A percentile compares a stretch with the other conserved stretches of the same genome.
Evolutionary conservation across 2,113 vertebrate species (phyloP).

Genomic region (Barnardius zonarius): DNA sequence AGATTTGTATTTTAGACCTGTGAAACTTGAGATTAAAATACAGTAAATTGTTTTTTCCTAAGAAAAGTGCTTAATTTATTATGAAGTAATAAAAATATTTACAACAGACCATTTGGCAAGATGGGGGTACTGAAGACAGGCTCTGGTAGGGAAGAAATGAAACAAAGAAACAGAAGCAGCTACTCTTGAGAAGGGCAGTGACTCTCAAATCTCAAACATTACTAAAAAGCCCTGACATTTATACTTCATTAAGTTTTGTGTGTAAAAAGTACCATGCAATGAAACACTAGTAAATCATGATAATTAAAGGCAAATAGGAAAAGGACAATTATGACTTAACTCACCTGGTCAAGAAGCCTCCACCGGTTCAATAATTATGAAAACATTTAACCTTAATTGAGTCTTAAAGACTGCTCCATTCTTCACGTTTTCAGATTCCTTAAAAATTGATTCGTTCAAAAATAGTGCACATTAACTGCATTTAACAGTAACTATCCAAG

Average conservation of each 20-base stretch:
- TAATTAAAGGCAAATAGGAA: neutral
- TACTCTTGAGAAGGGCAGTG: neutral
- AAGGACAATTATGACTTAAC: neutral
- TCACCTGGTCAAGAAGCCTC: neutral
- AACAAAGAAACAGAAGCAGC: neutral
- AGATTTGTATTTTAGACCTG: neutral
- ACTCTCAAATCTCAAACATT: neutral
- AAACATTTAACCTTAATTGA: neutral
- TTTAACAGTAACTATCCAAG: neutral
- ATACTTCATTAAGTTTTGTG: neutral
- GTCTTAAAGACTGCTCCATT: neutral
- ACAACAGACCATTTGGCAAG: neutral
- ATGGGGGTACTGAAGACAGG: neutral
- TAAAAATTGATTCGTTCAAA: neutral
- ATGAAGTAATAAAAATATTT: neutral
- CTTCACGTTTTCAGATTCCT: neutral
- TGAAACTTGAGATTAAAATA: neutral
- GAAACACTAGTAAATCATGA: neutral
- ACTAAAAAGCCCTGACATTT: neutral
- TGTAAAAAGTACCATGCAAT: neutral
- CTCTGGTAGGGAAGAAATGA: neutral
- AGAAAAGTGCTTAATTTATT: neutral
- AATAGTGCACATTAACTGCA: neutral
- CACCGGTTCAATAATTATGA: neutral
- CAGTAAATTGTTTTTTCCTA: neutral